These are phyloP conservation scores for Leptinotarsa peninsularis DNA, from an alignment of 2,888 invertebrate species.

Conservation along the genomic window DNA sequence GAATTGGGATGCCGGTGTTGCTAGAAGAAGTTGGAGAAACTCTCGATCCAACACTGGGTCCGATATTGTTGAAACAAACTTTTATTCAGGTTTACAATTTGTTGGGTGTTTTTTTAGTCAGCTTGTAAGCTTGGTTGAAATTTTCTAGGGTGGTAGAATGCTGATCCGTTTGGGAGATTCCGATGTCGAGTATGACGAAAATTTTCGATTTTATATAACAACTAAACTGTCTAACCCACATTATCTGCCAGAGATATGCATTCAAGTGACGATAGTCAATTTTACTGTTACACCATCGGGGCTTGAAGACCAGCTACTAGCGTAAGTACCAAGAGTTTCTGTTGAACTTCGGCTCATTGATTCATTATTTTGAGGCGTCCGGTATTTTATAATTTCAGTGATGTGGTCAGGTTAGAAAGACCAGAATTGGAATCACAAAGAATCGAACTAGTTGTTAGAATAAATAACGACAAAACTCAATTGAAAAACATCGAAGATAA, in stretches of 20 bases:
- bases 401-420: constrained; percentile 90
- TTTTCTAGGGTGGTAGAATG: constrained; percentile 77
- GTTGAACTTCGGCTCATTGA: constrained; percentile 10
- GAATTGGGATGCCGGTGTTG: constrained; percentile 86
- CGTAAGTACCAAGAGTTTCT: constrained; percentile 71
- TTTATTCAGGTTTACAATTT: constrained; percentile 73
- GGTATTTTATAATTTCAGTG: constrained; percentile 66
- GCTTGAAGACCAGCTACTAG: constrained; percentile 90
- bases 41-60: constrained; percentile 87
- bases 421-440: constrained; percentile 88
- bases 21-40: constrained; percentile 90
- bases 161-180: constrained; percentile 88
- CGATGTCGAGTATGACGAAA: constrained; percentile 88
- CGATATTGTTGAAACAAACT: constrained; percentile 85
- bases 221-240: constrained; percentile 94
- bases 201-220: constrained; percentile 90
- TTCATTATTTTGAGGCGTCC: not conserved
- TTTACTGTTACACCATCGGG: constrained; percentile 92
- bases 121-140: not conserved
- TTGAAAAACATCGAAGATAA: constrained; percentile 90
- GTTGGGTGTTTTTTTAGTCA: not conserved
- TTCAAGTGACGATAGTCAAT: constrained; percentile 92
- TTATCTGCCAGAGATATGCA: constrained; percentile 92
- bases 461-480: constrained; percentile 87
- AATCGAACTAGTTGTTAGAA: constrained; percentile 85